phyloP scores from a whole-genome alignment of 1,140 invertebrate genomes.

The Camponotus pennsylvanicus region DNA sequence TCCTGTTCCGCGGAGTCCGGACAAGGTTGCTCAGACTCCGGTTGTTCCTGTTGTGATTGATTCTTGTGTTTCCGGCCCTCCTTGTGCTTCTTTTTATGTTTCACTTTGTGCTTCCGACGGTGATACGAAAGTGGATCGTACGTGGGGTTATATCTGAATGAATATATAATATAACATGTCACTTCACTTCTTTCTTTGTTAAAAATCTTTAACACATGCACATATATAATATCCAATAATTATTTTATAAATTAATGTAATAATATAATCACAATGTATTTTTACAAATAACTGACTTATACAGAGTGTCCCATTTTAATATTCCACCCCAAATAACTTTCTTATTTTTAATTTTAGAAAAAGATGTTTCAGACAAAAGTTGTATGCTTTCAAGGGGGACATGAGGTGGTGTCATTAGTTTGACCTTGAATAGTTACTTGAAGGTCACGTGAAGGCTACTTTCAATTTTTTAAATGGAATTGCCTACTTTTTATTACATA shows the following conservation, averaged over 20 bases:
- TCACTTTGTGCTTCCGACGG: constrained; percentile 90
- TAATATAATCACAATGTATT: neutral
- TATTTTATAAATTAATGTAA: constrained; percentile 4
- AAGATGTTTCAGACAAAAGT: no score
- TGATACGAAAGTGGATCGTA: constrained; percentile 82
- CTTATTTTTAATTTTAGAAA: no score
- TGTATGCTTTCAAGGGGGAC: no score
- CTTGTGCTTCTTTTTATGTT: constrained; percentile 92
- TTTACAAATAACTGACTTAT: no score
- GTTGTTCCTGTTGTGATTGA: constrained; percentile 61
- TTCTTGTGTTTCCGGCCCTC: constrained; percentile 88
- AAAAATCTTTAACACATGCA: neutral
- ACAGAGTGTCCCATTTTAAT: no score
- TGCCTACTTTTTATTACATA: no score
- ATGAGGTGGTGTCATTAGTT: no score
- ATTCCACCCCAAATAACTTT: no score
- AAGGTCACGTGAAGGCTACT: no score
- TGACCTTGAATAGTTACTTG: no score
- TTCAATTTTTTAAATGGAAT: no score
- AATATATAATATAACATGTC: neutral
- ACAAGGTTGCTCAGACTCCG: constrained; percentile 42
- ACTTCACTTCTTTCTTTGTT: no score
- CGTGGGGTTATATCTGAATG: constrained; percentile 80
- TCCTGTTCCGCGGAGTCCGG: constrained; percentile 55
- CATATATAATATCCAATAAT: neutral